Base-by-base conservation (phyloP, 2,797 vertebrate species). In the Lacerta viridis region DNA sequence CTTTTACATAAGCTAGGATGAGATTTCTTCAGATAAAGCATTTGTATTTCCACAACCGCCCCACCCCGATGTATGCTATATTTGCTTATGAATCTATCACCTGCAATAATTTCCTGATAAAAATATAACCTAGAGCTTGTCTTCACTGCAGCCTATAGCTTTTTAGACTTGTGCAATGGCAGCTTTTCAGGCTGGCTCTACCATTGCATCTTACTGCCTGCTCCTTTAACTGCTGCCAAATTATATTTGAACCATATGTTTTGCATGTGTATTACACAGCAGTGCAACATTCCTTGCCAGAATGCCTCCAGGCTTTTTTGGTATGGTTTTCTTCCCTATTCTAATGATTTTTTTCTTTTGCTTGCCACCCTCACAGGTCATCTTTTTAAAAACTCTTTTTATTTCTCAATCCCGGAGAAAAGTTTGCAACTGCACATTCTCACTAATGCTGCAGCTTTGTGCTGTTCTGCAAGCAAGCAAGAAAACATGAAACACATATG, bases 221-320 rank as follows among this genome's bases (percentile, higher is more conserved):
- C 76, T 50, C 5, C n/a, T 83, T 77, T 83, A 77, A 83, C 72
- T 88, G 41, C 55, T 88, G 80, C 61, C n/a, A 77, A 88, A 69
- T 83, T 78, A 55, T 74, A 68, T 77, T 69, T 68, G 71, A 77
- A 23, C 72, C 61, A 50, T n/a, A 33, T 71, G 46, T 80, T 80
- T 80, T 71, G n/a, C 59, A 69, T 87, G n/a, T 61, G 85, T 13
- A 41, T 41, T 23, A 39, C 64, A 83, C 10, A 69, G 87, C 43
- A 83, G 77, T 13, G 20, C 43, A 36, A 69, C 41, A 77, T 83
- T 15, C 61, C 43, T 83, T 69, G 72, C 20, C 23, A 75, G 41
- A 59, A 72, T 36, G 4, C 17, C 29, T 18, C 61, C 10, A 39
- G 80, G 59, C 79, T 69, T 77, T 29, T 2, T 76, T 23, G 33